A percentile compares a stretch with the other conserved stretches of the same genome.
phyloP scores from a whole-genome alignment of 2,797 vertebrate species.

The Channallabes apus region DNA sequence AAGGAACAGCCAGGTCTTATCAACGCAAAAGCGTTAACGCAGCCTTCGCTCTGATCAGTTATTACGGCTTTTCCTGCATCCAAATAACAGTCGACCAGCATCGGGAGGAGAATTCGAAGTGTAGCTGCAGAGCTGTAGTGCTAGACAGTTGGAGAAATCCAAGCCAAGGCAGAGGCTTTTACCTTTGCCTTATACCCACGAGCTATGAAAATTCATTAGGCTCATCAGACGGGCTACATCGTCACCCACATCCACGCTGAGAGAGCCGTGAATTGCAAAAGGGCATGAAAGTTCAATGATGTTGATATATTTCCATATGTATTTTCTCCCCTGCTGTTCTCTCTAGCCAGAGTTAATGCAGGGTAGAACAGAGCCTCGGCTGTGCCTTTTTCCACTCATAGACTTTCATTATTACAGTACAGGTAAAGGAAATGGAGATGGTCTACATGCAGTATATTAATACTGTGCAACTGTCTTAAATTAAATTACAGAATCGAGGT shows the following conservation, averaged over 20 bases:
- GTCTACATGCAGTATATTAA: background rate
- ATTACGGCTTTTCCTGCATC: background rate
- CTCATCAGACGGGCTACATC: slow-evolving; percentile 27
- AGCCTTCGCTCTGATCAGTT: slow-evolving; percentile 3
- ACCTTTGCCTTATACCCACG: slow-evolving; percentile 9
- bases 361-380: slow-evolving; percentile 9
- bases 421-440: background rate
- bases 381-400: slow-evolving; percentile 14
- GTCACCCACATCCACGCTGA: slow-evolving; percentile 25
- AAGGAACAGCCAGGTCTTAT: background rate
- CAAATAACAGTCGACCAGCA: slow-evolving; percentile 5
- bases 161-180: slow-evolving; percentile 22
- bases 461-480: background rate
- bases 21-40: background rate
- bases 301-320: slow-evolving; percentile 55
- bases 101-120: background rate
- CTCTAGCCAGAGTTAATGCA: background rate
- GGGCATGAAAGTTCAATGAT: slow-evolving; percentile 70
- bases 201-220: slow-evolving; percentile 53
- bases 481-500: background rate
- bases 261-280: slow-evolving; percentile 37
- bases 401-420: background rate
- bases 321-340: slow-evolving; percentile 35
- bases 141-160: slow-evolving; percentile 7
- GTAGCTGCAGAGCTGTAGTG: background rate